Percentiles rank a stretch among this genome's conserved stretches.
Evolutionary conservation across 1,140 invertebrate species (phyloP).

Genomic region (Euura lappo): DNA sequence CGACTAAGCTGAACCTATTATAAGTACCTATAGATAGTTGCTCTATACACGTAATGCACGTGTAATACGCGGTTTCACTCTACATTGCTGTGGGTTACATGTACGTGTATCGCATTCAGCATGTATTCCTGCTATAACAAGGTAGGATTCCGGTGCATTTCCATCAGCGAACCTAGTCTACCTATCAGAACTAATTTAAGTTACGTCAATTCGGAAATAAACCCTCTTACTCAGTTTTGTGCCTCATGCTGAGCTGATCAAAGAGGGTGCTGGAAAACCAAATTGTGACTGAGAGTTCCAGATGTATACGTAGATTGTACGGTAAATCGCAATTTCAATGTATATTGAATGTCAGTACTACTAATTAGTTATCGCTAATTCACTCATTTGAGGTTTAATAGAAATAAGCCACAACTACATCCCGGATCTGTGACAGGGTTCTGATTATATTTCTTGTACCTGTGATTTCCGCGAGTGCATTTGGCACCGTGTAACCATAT

Average conservation of each 20-base stretch:
- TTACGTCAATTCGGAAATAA: constrained; percentile 3
- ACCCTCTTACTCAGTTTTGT: background rate
- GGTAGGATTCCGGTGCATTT: background rate
- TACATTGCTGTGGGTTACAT: background rate
- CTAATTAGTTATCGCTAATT: background rate
- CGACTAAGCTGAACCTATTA: background rate
- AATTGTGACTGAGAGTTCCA: too few species aligned
- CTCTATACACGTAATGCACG: background rate
- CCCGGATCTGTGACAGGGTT: too few species aligned
- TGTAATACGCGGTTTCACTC: background rate
- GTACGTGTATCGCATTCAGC: background rate
- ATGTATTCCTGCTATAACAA: background rate
- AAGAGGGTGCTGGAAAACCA: too few species aligned
- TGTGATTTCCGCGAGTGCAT: too few species aligned
- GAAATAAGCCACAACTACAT: too few species aligned
- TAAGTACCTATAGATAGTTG: background rate
- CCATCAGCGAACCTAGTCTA: background rate
- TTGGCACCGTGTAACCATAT: too few species aligned
- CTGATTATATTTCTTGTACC: too few species aligned
- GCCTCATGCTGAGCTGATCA: background rate
- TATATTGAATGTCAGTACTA: background rate
- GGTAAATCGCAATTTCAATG: background rate
- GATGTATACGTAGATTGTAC: background rate
- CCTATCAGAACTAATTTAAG: constrained; percentile 7
- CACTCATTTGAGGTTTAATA: too few species aligned